Evolutionary conservation across 2,888 invertebrate genomes (phyloP), one percentile per base, ranked within the genome.

Genomic region (Tethea ocularis): DNA sequence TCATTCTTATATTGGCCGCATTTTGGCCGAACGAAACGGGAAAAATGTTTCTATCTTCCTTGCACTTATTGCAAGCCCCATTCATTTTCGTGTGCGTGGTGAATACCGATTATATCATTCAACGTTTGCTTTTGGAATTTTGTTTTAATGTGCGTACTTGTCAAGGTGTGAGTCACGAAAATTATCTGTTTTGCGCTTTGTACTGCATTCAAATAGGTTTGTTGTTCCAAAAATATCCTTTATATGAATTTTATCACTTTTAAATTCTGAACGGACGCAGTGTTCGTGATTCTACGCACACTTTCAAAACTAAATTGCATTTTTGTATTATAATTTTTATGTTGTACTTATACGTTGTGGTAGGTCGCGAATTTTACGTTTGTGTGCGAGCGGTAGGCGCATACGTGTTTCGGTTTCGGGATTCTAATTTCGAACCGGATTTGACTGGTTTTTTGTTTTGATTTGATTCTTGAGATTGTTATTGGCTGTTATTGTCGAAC

Each of bases 1-100:
- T 92, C 91, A 92, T 91, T 91, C 92, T 92, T 91, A 89, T 91
- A 91, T 91, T 86, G 88, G 90, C 85, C 84, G 88, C 91, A 90
- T 89, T 92, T 92, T 87, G 92, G 92, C 82, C 80, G 78, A 81
- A 80, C 81, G 87, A 84, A 90, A 87, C 84, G 75, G 80, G 78
- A 78, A 77, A 85, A 82, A 72, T 84, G 73, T 74, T 70, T 66
- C 80, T 67, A 67, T 91, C 91, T 64, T 82, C 57, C 62, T 91
- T 85, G 54, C 79, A 78, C 89, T 61, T 67, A 70, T 71, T 69
- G 73, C 63, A 72, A 74, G 72, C 74, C 83, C 82, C 77, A 82
- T 83, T 81, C 82, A 87, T 87, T 86, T 90, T 89, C 83, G 86
- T 84, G 86, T 88, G 88, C 84, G 84, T 87, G 87, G 89, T 88